phyloP scores from a whole-genome alignment of 2,797 vertebrate genomes.

The Harpagifer antarcticus region DNA sequence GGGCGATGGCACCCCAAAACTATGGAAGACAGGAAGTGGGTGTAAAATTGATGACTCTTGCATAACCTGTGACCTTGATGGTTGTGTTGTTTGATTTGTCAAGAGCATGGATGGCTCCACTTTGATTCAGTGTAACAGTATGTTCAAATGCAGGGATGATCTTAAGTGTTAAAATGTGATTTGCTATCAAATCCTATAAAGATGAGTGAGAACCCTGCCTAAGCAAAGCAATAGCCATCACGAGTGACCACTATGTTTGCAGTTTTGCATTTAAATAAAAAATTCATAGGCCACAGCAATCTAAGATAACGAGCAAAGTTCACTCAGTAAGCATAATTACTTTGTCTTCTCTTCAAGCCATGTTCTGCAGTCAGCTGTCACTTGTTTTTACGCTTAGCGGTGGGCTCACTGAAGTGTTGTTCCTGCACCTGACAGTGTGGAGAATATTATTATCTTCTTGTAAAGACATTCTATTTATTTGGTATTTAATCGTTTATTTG shows the following conservation, averaged over 20 bases:
- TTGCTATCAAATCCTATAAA: conserved; percentile 14
- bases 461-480: not conserved
- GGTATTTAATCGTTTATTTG: too few relatives aligned
- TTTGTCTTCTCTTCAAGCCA: not conserved
- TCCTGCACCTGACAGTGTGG: not conserved
- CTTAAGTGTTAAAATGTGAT: not conserved
- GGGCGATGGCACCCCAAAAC: not conserved
- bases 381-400: not conserved
- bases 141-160: not conserved
- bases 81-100: conserved; percentile 45
- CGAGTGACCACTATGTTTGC: conserved; percentile 2
- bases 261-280: conserved; percentile 16
- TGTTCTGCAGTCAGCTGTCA: conserved; percentile 4
- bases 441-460: not conserved
- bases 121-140: not conserved
- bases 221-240: conserved; percentile 17
- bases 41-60: conserved; percentile 33
- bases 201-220: not conserved
- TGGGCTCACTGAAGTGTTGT: not conserved
- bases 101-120: conserved; percentile 3
- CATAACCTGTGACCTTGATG: conserved; percentile 38
- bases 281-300: not conserved
- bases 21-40: conserved; percentile 37
- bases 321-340: not conserved
- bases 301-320: conserved; percentile 5